Base-by-base conservation (phyloP, 1,140 invertebrate genomes). In the Neodiprion virginianus region DNA sequence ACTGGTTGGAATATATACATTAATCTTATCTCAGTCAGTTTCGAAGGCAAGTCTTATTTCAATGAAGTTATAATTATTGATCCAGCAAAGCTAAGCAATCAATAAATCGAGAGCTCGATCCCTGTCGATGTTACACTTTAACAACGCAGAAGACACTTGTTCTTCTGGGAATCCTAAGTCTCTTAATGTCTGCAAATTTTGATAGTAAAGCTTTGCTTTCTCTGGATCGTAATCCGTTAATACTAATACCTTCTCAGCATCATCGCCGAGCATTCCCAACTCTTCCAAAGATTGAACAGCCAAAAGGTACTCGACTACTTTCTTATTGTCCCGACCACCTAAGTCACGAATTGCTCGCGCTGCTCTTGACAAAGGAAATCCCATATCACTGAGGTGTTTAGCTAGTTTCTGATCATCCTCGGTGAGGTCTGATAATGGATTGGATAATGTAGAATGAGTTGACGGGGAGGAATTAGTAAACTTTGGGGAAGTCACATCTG, bases 91-190 rank as follows among this genome's bases (percentile, higher is more conserved):
- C 91, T 93, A 96, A 81, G 93, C 92, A 80, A 96, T 93, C 74
- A 97, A 89, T 84, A 93, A 92, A 87, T 97, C 96, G 79, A 97
- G 89, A 48, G 95, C 95, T 88, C 95, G 96, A 81, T 97, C 96
- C 80, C 93, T 91, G 88, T 97, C 94, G 82, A 95, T 94, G 83
- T 96, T 90, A 82, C 93, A 93, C 81, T 93, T 92, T 10, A 94
- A 84, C 28, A 97, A 88, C 49, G 95, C 96, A 73, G 91, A 90
- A 1, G 92, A 93, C 17, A 95, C 94, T 80, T 92, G 90, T 48
- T 92, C 91, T 88, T 96, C 94, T 1, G 93, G 88, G 85, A 97
- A 97, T 23, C 96, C 96, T 61, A 97, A 89, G 84, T 95, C 94
- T 86, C 93, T 91, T 53, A 97, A 88, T 80, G 95, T 94, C 67